Evolutionary conservation across 2,113 vertebrate species (phyloP).

Genomic region (Callipepla squamata): DNA sequence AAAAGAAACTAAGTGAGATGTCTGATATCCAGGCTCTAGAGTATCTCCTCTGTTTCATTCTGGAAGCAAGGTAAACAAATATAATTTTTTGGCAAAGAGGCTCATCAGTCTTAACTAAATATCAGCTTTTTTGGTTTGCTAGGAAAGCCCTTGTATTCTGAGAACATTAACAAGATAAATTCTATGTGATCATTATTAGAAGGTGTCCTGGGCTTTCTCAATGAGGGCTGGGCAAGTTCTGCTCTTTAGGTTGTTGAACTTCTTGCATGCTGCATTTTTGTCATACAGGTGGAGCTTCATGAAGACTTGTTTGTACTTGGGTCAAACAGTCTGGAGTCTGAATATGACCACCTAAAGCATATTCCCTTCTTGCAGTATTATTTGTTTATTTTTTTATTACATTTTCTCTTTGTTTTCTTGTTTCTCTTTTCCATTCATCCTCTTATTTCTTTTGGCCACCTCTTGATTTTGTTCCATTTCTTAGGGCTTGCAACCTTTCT

Average conservation of each 20-base stretch:
- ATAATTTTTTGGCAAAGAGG: background rate
- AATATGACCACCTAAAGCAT: background rate
- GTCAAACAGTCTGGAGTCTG: background rate
- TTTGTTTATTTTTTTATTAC: no score
- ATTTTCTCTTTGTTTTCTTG: background rate
- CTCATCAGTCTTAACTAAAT: background rate
- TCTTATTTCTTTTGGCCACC: background rate
- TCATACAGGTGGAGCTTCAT: background rate
- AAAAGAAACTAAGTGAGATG: background rate
- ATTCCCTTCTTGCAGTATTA: background rate
- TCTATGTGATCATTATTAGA: background rate
- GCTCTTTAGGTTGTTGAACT: background rate
- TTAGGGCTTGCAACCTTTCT: background rate
- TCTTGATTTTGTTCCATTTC: background rate
- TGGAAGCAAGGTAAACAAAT: background rate
- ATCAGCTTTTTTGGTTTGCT: background rate
- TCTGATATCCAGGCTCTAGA: background rate
- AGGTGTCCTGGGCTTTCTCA: background rate
- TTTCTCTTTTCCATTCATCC: background rate
- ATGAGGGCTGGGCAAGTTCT: background rate
- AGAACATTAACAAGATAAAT: background rate
- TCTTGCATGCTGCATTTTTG: background rate
- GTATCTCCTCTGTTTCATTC: constrained; percentile 3
- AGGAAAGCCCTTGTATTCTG: background rate
- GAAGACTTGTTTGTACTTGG: background rate